Percentiles rank a stretch among this genome's conserved stretches.
Evolutionary conservation across 2,888 invertebrate species (phyloP).

Genomic region (Congeria kusceri): DNA sequence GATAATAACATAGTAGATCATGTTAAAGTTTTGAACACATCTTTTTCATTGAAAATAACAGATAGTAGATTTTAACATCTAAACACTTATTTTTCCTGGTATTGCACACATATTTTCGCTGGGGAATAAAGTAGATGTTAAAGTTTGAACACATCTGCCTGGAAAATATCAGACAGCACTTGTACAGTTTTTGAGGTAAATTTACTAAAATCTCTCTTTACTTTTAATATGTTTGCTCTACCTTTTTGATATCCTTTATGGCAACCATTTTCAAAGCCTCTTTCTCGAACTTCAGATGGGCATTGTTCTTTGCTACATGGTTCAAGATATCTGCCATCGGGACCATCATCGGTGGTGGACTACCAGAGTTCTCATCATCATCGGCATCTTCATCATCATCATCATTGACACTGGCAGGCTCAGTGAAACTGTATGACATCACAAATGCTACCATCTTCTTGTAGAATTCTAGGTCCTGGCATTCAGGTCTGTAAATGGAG

Average conservation of each 20-base stretch:
- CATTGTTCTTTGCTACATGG: constrained; percentile 84
- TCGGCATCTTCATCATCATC: constrained; percentile 66
- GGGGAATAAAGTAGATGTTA: no score
- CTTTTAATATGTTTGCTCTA: constrained; percentile 39
- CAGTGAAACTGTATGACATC: constrained; percentile 86
- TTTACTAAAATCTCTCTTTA: neutral
- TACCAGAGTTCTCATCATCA: constrained; percentile 68
- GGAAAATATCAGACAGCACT: no score
- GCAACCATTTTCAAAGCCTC: constrained; percentile 83
- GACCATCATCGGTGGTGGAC: constrained; percentile 84
- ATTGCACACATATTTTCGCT: no score
- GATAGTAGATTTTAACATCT: no score
- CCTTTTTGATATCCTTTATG: constrained; percentile 78
- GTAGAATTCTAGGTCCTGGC: constrained; percentile 79
- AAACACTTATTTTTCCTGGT: no score
- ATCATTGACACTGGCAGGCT: constrained; percentile 67
- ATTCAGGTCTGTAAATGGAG: constrained; percentile 61
- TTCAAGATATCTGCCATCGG: constrained; percentile 85
- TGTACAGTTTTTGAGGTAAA: no score
- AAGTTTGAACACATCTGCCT: no score
- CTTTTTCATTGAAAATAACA: no score
- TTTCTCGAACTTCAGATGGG: constrained; percentile 82
- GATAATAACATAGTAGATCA: no score
- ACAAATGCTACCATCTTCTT: constrained; percentile 85
- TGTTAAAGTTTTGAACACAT: no score